phyloP scores from a whole-genome alignment of 2,888 invertebrate genomes.

The Biston betularia region DNA sequence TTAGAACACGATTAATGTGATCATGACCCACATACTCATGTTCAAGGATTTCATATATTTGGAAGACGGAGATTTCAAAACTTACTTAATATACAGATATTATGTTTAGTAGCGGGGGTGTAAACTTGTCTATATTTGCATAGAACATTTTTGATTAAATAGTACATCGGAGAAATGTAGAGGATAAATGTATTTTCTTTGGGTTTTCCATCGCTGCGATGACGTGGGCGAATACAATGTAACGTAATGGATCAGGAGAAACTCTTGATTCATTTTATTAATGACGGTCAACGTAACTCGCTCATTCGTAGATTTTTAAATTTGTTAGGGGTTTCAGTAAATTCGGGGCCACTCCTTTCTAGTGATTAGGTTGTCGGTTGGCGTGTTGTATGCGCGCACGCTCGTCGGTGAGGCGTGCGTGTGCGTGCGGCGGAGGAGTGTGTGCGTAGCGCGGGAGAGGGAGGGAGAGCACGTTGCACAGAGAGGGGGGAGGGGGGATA shows the following conservation, averaged over 20 bases:
- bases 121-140: conserved; percentile 49
- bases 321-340: conserved; percentile 61
- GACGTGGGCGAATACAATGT: conserved; percentile 47
- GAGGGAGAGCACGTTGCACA: conserved; percentile 53
- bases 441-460: conserved; percentile 72
- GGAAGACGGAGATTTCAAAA: conserved; percentile 83
- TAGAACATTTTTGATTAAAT: conserved; percentile 49
- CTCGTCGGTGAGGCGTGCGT: conserved; percentile 48
- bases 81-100: conserved; percentile 71
- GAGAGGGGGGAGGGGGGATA: conserved; percentile 67
- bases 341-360: conserved; percentile 81
- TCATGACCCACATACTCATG: conserved; percentile 83
- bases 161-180: conserved; percentile 36
- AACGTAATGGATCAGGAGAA: conserved; percentile 47
- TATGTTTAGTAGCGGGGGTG: conserved; percentile 71
- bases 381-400: conserved; percentile 53
- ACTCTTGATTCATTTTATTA: conserved; percentile 54
- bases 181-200: conserved; percentile 48
- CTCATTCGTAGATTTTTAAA: conserved; percentile 37
- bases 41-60: conserved; percentile 86
- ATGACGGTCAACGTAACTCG: conserved; percentile 42
- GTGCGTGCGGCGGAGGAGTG: conserved; percentile 60
- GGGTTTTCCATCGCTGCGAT: conserved; percentile 52
- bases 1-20: conserved; percentile 82
- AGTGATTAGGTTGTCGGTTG: conserved; percentile 42